Base-by-base conservation (phyloP, 1,140 invertebrate species). In the Cotesia typhae region DNA sequence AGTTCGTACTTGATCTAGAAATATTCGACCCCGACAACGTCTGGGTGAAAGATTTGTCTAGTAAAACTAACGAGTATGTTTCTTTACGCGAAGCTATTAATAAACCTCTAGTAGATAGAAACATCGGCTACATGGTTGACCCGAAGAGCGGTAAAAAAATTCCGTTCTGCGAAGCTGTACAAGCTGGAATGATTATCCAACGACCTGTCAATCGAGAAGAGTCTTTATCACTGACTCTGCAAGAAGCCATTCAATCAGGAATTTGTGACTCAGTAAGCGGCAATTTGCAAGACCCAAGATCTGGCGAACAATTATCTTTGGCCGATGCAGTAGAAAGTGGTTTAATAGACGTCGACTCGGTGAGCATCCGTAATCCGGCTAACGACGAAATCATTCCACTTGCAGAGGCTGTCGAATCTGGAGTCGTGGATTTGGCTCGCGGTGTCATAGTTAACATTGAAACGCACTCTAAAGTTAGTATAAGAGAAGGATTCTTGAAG, bases 111-210 rank as follows among this genome's bases (percentile, higher is more conserved):
- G 89, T 97, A 65, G 92, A 96, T 84, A 89, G 90, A 80, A 90
- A 91, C 71, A 90, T 90, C 1, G 94, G 94, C 6, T 90, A 94
- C 77, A 93, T 96, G 90, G 90, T 95, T 4, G 93, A 97, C 88
- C 91, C 92, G 7, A 92, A 92, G 83, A 94, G 91, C 28, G 94
- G 94, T 6, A 92, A 93, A 81, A 89, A 91, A 65, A 90, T 96
- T 53, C 90, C 93, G 4, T 95, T 97, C 84, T 92, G 95, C 84
- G 93, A 96, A 81, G 95, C 95, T 73, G 89, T 96, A 51, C 90
- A 93, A 78, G 83, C 90, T 55, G 89, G 90, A 52, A 91, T 92
- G 90, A 92, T 94, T 73, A 90, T 92, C 65, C 85, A 76, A 76
- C 80, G 78, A 69, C 79, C 78, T 77, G 84, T 76, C 64, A 75